Base-by-base conservation (phyloP, 2,113 vertebrate genomes). In the Lepus timidus region DNA sequence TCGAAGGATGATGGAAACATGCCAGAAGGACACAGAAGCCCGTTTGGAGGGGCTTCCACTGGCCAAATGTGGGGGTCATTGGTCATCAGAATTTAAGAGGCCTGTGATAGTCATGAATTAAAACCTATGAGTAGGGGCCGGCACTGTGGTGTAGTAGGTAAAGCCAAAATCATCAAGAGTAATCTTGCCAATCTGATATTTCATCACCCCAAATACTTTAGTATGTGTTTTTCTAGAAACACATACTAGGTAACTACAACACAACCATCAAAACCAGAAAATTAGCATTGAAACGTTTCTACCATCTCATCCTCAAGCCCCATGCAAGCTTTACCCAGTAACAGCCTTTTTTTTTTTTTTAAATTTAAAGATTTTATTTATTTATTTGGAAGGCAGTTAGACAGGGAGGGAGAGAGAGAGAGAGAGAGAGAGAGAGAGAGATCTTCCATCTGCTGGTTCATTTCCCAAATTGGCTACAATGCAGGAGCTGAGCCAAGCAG, bases 41-140 rank as follows among this genome's bases (percentile, higher is more conserved):
- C 76, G 13, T 79, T 90, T 75, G 85, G 83, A 95, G 44, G 44
- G 58, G n/a, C 23, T 95, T n/a, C 25, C 33, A 33, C 20, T 65
- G 44, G 52, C 89, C 33, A 85, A 33, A 51, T 73, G 33, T 81
- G 61, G 55, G 31, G 31, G 90, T 36, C 87, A 68, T 93, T 86
- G 31, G 64, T 88, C 62, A 85, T 80, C 27, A 83, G 13, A 82
- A 74, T 86, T 79, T 61, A 86, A 80, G 51, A 94, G 87, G 44
- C 44, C 44, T 44, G 36, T 74, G 14, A 78, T 81, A 85, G 79
- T 71, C 25, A 51, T 74, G 31, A 52, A 82, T 90, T 79, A 90
- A 82, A 78, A 74, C 55, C 52, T 86, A 9, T 92, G 55, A 78
- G 36, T 94, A 44, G 44, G 44, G 44, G 44, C 44, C 7, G 6